These are phyloP conservation scores for Hemiscyllium ocellatum DNA, from an alignment of 2,113 vertebrate species.

Conservation along the genomic window DNA sequence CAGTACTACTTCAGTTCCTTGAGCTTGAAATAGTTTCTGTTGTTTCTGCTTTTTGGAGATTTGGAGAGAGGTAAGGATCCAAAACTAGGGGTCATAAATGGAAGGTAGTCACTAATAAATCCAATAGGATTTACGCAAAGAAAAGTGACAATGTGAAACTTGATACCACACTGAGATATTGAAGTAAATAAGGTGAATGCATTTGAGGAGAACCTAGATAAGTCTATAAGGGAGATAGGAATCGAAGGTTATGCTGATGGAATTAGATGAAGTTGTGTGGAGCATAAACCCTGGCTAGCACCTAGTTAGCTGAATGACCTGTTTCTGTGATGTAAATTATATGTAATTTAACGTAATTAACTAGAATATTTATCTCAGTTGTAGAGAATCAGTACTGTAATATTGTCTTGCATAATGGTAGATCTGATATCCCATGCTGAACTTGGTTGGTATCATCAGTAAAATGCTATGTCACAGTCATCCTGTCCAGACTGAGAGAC, in stretches of 20 bases:
- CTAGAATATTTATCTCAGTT: constrained; percentile 6
- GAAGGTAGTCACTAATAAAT: background rate
- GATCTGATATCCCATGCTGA: background rate
- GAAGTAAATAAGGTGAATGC: background rate
- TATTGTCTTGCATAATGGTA: background rate
- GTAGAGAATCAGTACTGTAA: constrained; percentile 5
- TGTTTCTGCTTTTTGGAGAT: background rate
- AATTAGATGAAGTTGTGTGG: background rate
- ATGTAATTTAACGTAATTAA: constrained; percentile 32
- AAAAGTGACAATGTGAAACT: background rate
- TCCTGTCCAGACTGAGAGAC: background rate
- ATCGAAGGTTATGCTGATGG: background rate
- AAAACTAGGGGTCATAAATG: background rate
- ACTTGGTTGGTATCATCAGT: background rate
- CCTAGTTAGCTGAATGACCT: background rate
- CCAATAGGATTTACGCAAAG: background rate
- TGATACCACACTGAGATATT: background rate
- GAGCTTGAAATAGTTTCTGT: background rate
- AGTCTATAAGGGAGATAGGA: background rate
- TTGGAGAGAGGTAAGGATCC: too few species aligned
- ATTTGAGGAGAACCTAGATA: background rate
- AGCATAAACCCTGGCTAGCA: background rate
- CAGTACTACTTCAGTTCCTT: background rate
- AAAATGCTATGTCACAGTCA: background rate
- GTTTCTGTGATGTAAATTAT: background rate